Conservation (phyloP, 2,113 vertebrate genomes). For the Vulpes ferrilata region DNA sequence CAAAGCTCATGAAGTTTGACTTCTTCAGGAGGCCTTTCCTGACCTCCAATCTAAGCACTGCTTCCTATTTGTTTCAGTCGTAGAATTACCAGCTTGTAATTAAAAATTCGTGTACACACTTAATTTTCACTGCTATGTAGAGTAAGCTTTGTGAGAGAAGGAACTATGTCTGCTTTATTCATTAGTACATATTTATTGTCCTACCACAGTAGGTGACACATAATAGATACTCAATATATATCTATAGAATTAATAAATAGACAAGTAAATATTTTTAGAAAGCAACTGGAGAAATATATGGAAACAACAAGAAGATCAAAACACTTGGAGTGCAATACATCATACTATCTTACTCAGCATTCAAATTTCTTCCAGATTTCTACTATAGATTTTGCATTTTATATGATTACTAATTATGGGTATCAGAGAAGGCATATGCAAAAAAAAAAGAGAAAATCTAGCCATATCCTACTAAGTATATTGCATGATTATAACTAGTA, state of each 20-base stretch:
- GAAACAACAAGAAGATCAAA: neutral
- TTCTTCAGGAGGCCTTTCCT: neutral
- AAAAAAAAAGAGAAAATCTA: conserved; percentile 10
- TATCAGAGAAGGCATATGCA: conserved; percentile 22
- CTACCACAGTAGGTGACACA: neutral
- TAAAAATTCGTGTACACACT: neutral
- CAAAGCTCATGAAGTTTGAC: neutral
- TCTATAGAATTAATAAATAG: conserved; percentile 36
- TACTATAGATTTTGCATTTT: conserved; percentile 28
- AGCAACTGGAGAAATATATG: conserved; percentile 14
- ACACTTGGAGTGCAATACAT: neutral
- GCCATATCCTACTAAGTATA: neutral
- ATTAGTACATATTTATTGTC: conserved; percentile 10
- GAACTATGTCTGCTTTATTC: conserved; percentile 32
- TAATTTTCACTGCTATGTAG: conserved; percentile 50
- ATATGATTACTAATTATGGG: conserved; percentile 26
- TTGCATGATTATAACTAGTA: neutral
- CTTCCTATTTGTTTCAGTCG: conserved; percentile 42
- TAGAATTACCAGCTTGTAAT: conserved; percentile 37
- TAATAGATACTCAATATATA: neutral
- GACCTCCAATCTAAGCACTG: conserved; percentile 4
- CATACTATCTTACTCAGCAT: neutral
- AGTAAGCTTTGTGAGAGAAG: conserved; percentile 35
- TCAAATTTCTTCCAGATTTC: conserved; percentile 46
- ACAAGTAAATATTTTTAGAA: conserved; percentile 17